Evolutionary conservation across 1,140 invertebrate species (phyloP).

Genomic region (Bombus polaris): DNA sequence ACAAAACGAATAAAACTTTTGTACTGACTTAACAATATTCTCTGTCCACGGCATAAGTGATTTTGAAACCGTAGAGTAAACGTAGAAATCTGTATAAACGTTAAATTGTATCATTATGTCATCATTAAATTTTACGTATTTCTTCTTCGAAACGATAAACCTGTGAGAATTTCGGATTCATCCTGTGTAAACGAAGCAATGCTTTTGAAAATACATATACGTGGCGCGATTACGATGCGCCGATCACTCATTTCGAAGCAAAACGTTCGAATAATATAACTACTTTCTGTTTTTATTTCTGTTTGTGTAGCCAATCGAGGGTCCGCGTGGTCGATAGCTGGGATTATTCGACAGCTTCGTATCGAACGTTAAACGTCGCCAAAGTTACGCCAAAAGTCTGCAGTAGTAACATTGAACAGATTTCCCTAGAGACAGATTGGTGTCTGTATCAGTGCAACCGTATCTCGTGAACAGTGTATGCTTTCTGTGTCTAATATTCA

Average conservation of each 20-base stretch:
- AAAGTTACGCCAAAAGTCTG: background rate
- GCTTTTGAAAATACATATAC: too few species aligned
- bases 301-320: slow-evolving; percentile 22
- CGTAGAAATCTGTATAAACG: too few species aligned
- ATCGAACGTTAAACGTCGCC: slow-evolving; percentile 18
- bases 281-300: background rate
- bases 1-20: background rate
- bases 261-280: background rate
- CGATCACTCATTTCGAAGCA: too few species aligned
- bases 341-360: slow-evolving; percentile 1
- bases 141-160: too few species aligned
- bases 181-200: too few species aligned
- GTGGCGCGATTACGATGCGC: too few species aligned
- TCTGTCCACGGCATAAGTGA: background rate
- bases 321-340: slow-evolving; percentile 4
- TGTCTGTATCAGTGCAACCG: slow-evolving; percentile 23
- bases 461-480: slow-evolving; percentile 48
- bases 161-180: too few species aligned
- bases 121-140: too few species aligned
- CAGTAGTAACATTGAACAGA: background rate
- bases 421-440: background rate
- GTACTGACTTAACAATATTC: background rate
- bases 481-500: slow-evolving; percentile 17
- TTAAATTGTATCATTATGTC: too few species aligned
- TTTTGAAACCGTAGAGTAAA: background rate